Conservation (phyloP, 2,888 invertebrate genomes). For the Cheiracanthium punctorium region DNA sequence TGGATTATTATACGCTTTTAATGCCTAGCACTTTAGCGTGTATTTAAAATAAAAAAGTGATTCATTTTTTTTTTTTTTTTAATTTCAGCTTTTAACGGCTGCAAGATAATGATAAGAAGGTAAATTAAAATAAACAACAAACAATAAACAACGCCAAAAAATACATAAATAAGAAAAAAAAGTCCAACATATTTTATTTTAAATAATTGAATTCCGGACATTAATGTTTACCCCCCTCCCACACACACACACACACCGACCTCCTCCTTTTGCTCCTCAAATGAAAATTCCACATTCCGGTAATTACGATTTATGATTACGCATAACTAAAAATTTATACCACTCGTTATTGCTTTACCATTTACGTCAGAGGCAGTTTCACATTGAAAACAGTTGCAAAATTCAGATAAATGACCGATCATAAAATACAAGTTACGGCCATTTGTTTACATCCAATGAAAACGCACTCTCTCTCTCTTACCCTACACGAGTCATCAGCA, state of each 20-base stretch:
- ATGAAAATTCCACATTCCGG: conserved; percentile 36
- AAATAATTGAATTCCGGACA: conserved; percentile 50
- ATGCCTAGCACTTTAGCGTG: no score
- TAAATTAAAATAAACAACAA: not conserved
- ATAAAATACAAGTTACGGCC: not conserved
- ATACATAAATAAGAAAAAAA: not conserved
- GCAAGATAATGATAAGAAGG: no score
- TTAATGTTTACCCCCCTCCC: conserved; percentile 11
- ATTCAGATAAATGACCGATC: not conserved
- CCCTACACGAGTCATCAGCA: not conserved
- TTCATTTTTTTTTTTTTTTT: no score
- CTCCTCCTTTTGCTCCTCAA: not conserved
- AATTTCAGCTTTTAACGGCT: no score
- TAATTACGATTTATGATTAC: conserved; percentile 21
- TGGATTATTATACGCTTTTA: no score
- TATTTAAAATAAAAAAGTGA: no score
- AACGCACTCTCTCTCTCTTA: not conserved
- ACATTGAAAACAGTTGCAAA: no score
- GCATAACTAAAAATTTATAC: not conserved
- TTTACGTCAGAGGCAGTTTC: not conserved
- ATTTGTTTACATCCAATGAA: not conserved
- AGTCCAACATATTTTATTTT: not conserved
- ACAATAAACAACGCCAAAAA: not conserved
- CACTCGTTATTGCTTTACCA: not conserved
- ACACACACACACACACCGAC: conserved; percentile 38